These are phyloP conservation scores for Conistra vaccinii DNA, from an alignment of 2,888 invertebrate genomes.

Conservation along the genomic window DNA sequence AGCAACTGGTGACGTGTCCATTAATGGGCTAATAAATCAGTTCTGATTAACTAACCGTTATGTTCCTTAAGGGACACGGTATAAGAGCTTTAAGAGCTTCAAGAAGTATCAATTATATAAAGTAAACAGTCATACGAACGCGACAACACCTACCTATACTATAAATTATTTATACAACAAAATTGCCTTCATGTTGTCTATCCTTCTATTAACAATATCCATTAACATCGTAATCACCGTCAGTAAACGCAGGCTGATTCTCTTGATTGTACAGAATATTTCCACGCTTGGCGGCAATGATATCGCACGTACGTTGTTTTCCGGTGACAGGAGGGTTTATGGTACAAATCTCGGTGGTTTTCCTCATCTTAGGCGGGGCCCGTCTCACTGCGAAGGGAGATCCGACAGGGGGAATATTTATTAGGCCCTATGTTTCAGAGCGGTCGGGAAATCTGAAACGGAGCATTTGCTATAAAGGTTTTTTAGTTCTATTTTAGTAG, in stretches of 20 bases:
- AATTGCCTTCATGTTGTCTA: conserved; percentile 31
- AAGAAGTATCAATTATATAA: conserved; percentile 28
- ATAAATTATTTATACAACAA: conserved; percentile 38
- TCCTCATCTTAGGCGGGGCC: conserved; percentile 73
- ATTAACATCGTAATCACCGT: conserved; percentile 40
- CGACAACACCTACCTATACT: not conserved
- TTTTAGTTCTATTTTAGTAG: conserved; percentile 66
- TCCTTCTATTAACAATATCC: conserved; percentile 40
- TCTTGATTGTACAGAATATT: conserved; percentile 61
- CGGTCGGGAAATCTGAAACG: conserved; percentile 69
- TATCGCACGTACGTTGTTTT: conserved; percentile 73
- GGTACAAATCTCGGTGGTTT: conserved; percentile 80
- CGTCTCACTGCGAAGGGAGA: conserved; percentile 72
- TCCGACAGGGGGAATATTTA: conserved; percentile 80
- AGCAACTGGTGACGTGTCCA: conserved; percentile 28
- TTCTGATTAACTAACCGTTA: conserved; percentile 36
- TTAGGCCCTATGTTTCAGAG: conserved; percentile 76
- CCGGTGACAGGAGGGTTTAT: conserved; percentile 80
- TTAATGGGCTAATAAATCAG: conserved; percentile 38
- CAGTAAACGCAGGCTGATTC: conserved; percentile 35
- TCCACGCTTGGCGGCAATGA: conserved; percentile 61
- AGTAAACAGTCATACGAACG: conserved; percentile 26
- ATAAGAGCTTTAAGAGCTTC: conserved; percentile 6
- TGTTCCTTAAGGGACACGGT: conserved; percentile 5
- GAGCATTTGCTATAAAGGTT: conserved; percentile 63